phyloP scores from a whole-genome alignment of 2,113 vertebrate species.

The Lontra canadensis region DNA sequence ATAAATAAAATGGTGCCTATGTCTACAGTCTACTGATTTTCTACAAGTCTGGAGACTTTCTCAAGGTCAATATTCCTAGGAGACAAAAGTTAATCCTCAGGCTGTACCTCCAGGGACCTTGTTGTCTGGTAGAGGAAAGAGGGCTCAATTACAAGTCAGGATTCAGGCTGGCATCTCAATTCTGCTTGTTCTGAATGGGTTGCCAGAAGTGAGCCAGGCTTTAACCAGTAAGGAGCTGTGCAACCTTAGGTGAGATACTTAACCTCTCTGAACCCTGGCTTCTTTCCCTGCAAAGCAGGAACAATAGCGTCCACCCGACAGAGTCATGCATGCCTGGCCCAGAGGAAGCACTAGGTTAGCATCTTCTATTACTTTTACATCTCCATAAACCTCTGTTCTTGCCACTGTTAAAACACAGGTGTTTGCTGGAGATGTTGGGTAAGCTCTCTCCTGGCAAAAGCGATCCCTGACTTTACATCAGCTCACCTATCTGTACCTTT shows the following conservation, averaged over 20 bases:
- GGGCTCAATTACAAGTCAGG: not conserved
- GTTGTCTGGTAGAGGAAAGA: not conserved
- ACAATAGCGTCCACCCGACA: not conserved
- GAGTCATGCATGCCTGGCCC: not conserved
- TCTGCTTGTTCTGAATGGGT: not conserved
- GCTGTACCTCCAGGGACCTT: not conserved
- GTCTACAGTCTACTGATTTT: not conserved
- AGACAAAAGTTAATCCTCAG: not conserved
- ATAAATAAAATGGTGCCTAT: not conserved
- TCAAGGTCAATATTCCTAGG: not conserved
- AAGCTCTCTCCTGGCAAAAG: not conserved
- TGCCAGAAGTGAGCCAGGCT: not conserved
- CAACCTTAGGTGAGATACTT: not conserved
- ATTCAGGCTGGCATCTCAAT: not conserved
- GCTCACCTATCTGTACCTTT: not conserved
- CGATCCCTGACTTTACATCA: not conserved
- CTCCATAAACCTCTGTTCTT: not conserved
- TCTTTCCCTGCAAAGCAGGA: not conserved
- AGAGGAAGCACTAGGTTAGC: not conserved
- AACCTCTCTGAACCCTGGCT: not conserved
- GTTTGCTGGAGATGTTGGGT: not conserved
- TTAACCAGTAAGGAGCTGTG: not conserved
- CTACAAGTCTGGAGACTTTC: not conserved
- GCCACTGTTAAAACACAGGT: not conserved
- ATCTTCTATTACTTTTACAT: not conserved